These are phyloP conservation scores for Raphicerus campestris DNA, from an alignment of 2,113 vertebrate species.

Conservation along the genomic window DNA sequence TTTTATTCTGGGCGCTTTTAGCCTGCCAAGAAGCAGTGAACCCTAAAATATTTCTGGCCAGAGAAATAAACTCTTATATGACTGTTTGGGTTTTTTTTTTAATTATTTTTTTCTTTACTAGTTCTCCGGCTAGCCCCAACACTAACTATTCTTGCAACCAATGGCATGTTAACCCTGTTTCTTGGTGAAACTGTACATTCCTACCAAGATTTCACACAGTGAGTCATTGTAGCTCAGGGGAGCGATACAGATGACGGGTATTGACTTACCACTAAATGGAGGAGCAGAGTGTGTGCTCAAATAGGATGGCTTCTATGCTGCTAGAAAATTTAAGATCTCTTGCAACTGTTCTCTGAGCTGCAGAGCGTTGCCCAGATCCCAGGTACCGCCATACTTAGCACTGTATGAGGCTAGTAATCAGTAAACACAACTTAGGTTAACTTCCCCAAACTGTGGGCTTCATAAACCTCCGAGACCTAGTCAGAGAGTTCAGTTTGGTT, in stretches of 20 bases:
- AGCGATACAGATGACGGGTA: not conserved
- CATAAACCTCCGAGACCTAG: accelerated
- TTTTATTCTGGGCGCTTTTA: accelerated
- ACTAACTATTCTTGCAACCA: not conserved
- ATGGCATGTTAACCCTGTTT: not conserved
- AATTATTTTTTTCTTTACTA: not conserved
- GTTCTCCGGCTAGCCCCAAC: not conserved
- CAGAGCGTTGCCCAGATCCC: accelerated
- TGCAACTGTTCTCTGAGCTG: accelerated
- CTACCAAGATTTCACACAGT: not conserved
- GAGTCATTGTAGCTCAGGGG: not conserved
- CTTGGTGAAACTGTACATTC: not conserved
- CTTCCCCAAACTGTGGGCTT: accelerated
- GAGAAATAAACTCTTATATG: not conserved
- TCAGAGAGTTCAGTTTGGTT: not conserved
- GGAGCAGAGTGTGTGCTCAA: accelerated
- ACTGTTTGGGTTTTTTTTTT: accelerated
- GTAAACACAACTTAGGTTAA: not conserved
- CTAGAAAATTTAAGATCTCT: not conserved
- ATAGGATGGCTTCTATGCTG: accelerated
- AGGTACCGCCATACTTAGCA: accelerated
- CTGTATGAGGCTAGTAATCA: accelerated
- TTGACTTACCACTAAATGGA: accelerated
- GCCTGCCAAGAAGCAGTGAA: not conserved
- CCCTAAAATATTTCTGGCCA: not conserved